A percentile compares a stretch with the other conserved stretches of the same genome.
These are phyloP conservation scores for Calyptomena viridis DNA, from an alignment of 2,113 vertebrate genomes.

Conservation along the genomic window DNA sequence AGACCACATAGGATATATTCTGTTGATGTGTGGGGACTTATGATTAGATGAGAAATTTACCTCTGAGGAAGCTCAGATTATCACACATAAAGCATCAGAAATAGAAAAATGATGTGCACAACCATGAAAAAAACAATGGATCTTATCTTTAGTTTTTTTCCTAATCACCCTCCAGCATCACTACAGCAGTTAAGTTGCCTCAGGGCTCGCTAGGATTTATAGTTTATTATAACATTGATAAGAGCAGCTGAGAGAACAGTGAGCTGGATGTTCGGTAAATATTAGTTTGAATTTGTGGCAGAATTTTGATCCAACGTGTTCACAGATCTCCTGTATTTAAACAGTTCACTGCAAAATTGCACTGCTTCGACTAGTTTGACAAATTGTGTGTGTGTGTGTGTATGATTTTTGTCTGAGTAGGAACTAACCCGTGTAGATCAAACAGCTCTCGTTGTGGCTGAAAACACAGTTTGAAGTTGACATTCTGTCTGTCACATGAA, in stretches of 20 bases:
- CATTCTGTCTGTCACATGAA: slow-evolving; percentile 23
- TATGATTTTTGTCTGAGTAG: neutral
- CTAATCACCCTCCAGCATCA: slow-evolving; percentile 66
- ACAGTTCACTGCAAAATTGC: slow-evolving; percentile 16
- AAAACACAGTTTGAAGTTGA: slow-evolving; percentile 33
- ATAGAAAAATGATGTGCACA: slow-evolving; percentile 64
- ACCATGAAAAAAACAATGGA: slow-evolving; percentile 70
- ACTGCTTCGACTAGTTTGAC: neutral
- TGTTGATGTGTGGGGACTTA: slow-evolving; percentile 69
- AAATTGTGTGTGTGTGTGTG: neutral
- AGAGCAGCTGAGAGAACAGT: slow-evolving; percentile 56
- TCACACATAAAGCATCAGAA: slow-evolving; percentile 67
- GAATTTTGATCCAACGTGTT: slow-evolving; percentile 28
- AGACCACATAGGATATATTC: slow-evolving; percentile 68
- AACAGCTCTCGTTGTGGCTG: slow-evolving; percentile 36
- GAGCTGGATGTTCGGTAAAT: slow-evolving; percentile 43
- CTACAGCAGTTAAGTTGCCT: slow-evolving; percentile 59
- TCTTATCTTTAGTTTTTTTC: slow-evolving; percentile 61
- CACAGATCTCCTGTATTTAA: neutral
- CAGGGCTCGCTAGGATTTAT: slow-evolving; percentile 61
- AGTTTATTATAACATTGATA: slow-evolving; percentile 64
- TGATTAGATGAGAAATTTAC: slow-evolving; percentile 73
- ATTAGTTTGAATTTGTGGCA: slow-evolving; percentile 48
- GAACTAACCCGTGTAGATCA: neutral
- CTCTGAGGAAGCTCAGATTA: slow-evolving; percentile 71